These are phyloP conservation scores for Prosapia bicincta DNA, from an alignment of 2,888 invertebrate species.

Conservation along the genomic window DNA sequence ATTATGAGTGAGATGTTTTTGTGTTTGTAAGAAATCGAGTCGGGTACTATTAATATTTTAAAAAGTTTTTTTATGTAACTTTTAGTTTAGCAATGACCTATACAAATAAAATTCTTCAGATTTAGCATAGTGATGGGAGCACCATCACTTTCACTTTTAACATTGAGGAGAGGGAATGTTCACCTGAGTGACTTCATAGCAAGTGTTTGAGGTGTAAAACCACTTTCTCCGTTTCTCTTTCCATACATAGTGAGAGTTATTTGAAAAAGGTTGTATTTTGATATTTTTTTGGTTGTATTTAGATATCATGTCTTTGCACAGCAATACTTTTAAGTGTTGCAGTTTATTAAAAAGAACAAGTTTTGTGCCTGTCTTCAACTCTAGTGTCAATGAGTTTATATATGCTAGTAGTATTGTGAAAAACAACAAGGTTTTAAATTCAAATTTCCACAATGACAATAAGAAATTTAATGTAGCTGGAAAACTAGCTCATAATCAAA, in stretches of 20 bases:
- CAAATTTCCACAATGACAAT: slow-evolving; percentile 21
- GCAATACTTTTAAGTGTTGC: slow-evolving; percentile 8
- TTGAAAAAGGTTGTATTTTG: slow-evolving; percentile 4
- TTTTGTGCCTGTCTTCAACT: neutral
- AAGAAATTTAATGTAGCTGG: slow-evolving; percentile 36
- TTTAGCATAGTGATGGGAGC: no score
- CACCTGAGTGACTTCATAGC: neutral
- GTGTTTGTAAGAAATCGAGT: no score
- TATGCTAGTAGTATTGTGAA: neutral
- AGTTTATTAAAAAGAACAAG: slow-evolving; percentile 3
- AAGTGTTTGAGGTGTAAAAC: slow-evolving; percentile 4
- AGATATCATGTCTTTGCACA: slow-evolving; percentile 13
- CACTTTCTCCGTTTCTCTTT: slow-evolving; percentile 39
- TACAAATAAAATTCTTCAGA: neutral
- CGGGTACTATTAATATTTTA: no score
- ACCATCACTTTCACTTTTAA: neutral
- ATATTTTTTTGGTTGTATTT: neutral
- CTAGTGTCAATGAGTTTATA: neutral
- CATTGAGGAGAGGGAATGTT: neutral
- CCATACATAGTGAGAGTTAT: slow-evolving; percentile 21
- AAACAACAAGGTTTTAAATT: neutral
- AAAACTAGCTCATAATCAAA: slow-evolving; percentile 51
- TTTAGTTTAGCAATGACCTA: neutral
- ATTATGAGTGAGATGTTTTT: no score
- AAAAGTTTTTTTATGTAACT: no score